Evolutionary conservation across 2,797 vertebrate genomes (phyloP).

Genomic region (Odontamblyopus rebecca): DNA sequence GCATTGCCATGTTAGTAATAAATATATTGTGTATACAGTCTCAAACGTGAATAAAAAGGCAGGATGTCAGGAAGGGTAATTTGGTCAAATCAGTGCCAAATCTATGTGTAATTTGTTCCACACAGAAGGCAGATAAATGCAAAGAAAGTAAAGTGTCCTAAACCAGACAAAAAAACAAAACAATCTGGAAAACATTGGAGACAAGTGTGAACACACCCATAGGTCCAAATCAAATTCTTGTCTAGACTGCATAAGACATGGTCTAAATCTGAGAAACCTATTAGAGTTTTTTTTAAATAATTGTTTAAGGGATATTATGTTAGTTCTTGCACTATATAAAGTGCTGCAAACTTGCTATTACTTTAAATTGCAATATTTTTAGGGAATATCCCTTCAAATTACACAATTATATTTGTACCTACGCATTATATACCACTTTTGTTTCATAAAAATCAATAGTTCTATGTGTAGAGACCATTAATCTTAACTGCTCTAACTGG

Average conservation of each 20-base stretch:
- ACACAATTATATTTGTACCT: conserved; percentile 16
- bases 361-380: not conserved
- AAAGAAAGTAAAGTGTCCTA: no score
- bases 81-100: no score
- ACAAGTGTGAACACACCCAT: no score
- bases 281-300: conserved; percentile 27
- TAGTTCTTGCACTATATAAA: not conserved
- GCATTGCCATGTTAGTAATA: not conserved
- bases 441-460: conserved; percentile 60
- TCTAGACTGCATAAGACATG: not conserved
- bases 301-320: not conserved
- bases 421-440: conserved; percentile 37
- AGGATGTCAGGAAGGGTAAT: not conserved
- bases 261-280: not conserved
- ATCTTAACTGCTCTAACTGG: conserved; percentile 63
- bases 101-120: no score
- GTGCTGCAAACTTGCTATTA: not conserved
- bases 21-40: not conserved
- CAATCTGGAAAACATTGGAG: not conserved
- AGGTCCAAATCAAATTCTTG: no score
- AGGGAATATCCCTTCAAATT: not conserved
- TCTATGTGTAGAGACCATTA: conserved; percentile 58
- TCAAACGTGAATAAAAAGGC: not conserved
- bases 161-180: not conserved
- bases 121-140: no score